Conservation (phyloP, 2,797 vertebrate species). For the Melanotaenia pygmaea region DNA sequence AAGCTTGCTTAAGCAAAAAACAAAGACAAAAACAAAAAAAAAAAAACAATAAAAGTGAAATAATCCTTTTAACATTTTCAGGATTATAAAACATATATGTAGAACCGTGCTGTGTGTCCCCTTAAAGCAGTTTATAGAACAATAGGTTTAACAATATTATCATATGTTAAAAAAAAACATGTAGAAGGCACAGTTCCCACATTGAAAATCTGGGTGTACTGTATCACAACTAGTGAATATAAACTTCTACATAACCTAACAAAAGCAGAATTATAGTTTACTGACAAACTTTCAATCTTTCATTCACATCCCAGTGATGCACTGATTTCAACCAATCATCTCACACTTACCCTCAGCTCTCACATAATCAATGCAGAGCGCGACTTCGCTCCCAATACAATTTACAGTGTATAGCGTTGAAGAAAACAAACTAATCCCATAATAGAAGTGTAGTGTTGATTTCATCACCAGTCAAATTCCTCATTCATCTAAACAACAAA, state of each 20-base stretch:
- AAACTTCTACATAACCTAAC: constrained; percentile 59
- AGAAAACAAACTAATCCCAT: constrained; percentile 42
- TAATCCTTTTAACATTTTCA: constrained; percentile 30
- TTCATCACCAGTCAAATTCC: constrained; percentile 52
- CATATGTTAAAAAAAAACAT: constrained; percentile 31
- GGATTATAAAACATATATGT: constrained; percentile 48
- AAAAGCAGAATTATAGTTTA: constrained; percentile 57
- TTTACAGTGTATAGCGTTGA: constrained; percentile 58
- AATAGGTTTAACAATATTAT: constrained; percentile 30
- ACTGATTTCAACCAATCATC: constrained; percentile 23
- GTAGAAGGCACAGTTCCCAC: constrained; percentile 82
- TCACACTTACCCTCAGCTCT: constrained; percentile 13
- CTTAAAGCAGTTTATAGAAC: constrained; percentile 55
- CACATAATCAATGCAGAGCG: constrained; percentile 26
- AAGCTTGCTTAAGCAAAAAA: constrained; percentile 47
- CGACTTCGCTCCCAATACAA: constrained; percentile 53
- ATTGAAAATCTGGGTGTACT: constrained; percentile 69
- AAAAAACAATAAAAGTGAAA: constrained; percentile 11
- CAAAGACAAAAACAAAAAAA: constrained; percentile 18
- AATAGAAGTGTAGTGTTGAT: constrained; percentile 53
- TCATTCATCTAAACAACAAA: constrained; percentile 59
- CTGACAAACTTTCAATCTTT: constrained; percentile 33
- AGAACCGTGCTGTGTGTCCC: constrained; percentile 41
- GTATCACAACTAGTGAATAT: constrained; percentile 67
- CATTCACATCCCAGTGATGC: constrained; percentile 43